Conservation (phyloP, 1,140 invertebrate species). For the Condylostylus longicornis region DNA sequence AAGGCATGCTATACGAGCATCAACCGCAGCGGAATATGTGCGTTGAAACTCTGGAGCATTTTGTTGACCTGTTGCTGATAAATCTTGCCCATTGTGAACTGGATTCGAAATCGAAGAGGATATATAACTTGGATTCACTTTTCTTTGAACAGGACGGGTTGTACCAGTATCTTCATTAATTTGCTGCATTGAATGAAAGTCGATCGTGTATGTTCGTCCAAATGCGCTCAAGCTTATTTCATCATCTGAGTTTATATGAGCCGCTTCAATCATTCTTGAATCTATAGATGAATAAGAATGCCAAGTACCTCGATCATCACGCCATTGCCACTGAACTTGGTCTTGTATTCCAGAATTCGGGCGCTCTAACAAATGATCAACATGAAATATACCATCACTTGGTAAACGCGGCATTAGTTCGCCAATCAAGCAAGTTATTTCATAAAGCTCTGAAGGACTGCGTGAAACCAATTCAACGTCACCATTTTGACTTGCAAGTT, state of each 20-base stretch:
- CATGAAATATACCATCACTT: conserved; percentile 82
- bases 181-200: conserved; percentile 95
- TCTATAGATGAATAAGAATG: conserved; percentile 50
- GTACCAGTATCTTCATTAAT: conserved; percentile 96
- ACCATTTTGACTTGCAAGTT: conserved; percentile 34
- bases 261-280: conserved; percentile 59
- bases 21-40: conserved; percentile 30
- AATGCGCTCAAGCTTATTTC: conserved; percentile 84
- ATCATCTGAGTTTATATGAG: conserved; percentile 84
- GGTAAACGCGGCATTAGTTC: conserved; percentile 91
- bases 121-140: conserved; percentile 31
- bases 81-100: conserved; percentile 17
- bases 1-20: conserved; percentile 50
- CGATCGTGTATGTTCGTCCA: conserved; percentile 85
- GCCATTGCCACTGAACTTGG: conserved; percentile 88
- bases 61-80: conserved; percentile 8
- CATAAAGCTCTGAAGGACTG: conserved; percentile 88
- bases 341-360: conserved; percentile 53
- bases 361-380: conserved; percentile 72
- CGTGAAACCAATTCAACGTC: conserved; percentile 75
- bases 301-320: conserved; percentile 79
- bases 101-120: conserved; percentile 8
- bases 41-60: conserved; percentile 15
- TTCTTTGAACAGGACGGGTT: conserved; percentile 72
- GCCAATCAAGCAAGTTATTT: conserved; percentile 89